Conservation (phyloP, 1,140 invertebrate genomes). For the Scaptomyza hsui region DNA sequence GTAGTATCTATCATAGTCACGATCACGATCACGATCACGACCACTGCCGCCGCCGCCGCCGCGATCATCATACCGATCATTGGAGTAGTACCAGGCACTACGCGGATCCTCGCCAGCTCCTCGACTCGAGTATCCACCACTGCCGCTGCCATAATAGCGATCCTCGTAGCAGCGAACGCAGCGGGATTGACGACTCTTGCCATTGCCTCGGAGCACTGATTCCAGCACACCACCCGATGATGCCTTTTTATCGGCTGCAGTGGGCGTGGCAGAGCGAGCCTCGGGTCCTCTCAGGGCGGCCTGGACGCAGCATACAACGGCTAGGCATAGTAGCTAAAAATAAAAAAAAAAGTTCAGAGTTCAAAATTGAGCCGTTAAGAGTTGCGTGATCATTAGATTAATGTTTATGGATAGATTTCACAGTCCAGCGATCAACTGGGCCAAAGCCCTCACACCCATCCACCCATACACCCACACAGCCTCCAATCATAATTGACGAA, state of each 20-base stretch:
- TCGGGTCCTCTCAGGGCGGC: slow-evolving; percentile 40
- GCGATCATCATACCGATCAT: slow-evolving; percentile 67
- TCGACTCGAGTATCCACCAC: slow-evolving; percentile 64
- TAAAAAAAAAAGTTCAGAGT: slow-evolving; percentile 12
- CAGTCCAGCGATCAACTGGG: slow-evolving; percentile 65
- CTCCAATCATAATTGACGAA: slow-evolving; percentile 73
- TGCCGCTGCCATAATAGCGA: slow-evolving; percentile 42
- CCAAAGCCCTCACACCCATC: slow-evolving; percentile 41
- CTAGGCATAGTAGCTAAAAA: slow-evolving; percentile 54
- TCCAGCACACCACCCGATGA: slow-evolving; percentile 47
- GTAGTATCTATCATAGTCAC: slow-evolving; percentile 63
- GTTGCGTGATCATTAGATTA: slow-evolving; percentile 62
- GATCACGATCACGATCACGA: slow-evolving; percentile 37
- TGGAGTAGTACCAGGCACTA: slow-evolving; percentile 69
- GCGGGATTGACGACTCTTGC: slow-evolving; percentile 74
- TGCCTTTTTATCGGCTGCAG: slow-evolving; percentile 15
- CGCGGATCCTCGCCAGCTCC: slow-evolving; percentile 55
- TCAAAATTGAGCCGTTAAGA: slow-evolving; percentile 11
- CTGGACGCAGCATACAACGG: slow-evolving; percentile 46
- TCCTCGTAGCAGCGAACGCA: slow-evolving; percentile 82
- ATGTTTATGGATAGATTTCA: slow-evolving; percentile 76
- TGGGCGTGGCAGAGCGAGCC: slow-evolving; percentile 40
- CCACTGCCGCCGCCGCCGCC: slow-evolving; percentile 24
- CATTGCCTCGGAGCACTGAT: slow-evolving; percentile 43
- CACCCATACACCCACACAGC: slow-evolving; percentile 33